Conservation (phyloP, 2,113 vertebrate genomes). For the Cephalopterus ornatus region DNA sequence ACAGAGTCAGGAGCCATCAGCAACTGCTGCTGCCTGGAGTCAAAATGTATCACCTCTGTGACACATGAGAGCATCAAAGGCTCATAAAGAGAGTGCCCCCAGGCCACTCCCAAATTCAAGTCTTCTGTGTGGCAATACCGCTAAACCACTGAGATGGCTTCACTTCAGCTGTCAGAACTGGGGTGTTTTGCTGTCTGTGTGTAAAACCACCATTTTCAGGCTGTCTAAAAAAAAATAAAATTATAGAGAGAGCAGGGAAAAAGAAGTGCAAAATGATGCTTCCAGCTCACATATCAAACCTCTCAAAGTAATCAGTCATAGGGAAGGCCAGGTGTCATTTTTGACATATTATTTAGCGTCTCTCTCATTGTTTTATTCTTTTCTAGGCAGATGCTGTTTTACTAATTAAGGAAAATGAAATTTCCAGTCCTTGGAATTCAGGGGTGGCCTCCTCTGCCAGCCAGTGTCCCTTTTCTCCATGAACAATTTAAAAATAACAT, state of each 20-base stretch:
- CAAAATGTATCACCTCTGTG: slow-evolving; percentile 49
- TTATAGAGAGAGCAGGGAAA: neutral
- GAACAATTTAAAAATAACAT: slow-evolving; percentile 66
- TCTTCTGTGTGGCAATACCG: slow-evolving; percentile 20
- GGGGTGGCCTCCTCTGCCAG: slow-evolving; percentile 48
- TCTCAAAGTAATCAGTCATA: slow-evolving; percentile 74
- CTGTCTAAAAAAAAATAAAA: neutral
- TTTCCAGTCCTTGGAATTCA: slow-evolving; percentile 55
- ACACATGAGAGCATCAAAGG: slow-evolving; percentile 58
- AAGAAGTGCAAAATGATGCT: slow-evolving; percentile 24
- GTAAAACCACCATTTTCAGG: slow-evolving; percentile 60
- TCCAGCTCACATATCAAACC: slow-evolving; percentile 61
- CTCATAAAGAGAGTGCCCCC: slow-evolving; percentile 56
- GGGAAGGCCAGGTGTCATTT: slow-evolving; percentile 72
- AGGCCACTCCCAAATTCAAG: slow-evolving; percentile 58
- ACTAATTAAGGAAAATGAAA: slow-evolving; percentile 74
- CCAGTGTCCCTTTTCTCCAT: slow-evolving; percentile 16
- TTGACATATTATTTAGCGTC: slow-evolving; percentile 75
- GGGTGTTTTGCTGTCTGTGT: slow-evolving; percentile 32
- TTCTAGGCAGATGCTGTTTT: slow-evolving; percentile 52
- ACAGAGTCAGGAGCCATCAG: slow-evolving; percentile 23
- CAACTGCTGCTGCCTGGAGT: neutral
- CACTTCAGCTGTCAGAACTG: slow-evolving; percentile 58
- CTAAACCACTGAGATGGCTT: slow-evolving; percentile 42
- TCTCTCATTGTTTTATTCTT: slow-evolving; percentile 48